Evolutionary conservation across 2,113 vertebrate species (phyloP), one percentile per base, ranked within the genome.

Genomic region (Phyllostomus discolor): DNA sequence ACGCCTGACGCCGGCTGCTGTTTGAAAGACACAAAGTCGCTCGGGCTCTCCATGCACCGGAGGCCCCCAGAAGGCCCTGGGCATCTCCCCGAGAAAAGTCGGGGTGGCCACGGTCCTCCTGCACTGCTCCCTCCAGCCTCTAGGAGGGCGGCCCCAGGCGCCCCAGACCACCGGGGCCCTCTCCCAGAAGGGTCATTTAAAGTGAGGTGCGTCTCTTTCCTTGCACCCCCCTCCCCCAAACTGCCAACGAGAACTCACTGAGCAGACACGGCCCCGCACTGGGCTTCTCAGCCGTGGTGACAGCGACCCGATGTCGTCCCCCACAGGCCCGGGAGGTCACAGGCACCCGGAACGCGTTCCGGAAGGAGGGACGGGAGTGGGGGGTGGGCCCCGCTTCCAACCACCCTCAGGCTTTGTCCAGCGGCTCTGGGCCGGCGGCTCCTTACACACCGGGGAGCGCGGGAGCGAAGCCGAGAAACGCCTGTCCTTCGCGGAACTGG

Each of bases 221-320:
- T 46, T 90, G 75, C 83, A 90, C 26, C 76, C 67, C 19, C 26
- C n/a, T 92, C n/a, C 26, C 87, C 67, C 43, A 59, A 82, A 75
- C 19, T 35, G 7, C 38, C 64, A 88, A 16, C 2, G 33, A 57
- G 35, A 80, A 89, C 43, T 62, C 66, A 70, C 0, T 73, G 76
- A 86, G 48, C 31, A 33, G 35, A 14, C 33, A 48, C n/a, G 26
- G 43, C 54, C n/a, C 50, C 20, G n/a, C n/a, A 33, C 33, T 79
- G 24, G 26, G 12, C 75, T 69, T 87, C 9, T n/a, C 35, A 11
- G 14, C 31, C 2, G 2, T 69, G 7, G 59, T 59, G 59, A 75
- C 69, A 54, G 81, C 54, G 15, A 31, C 67, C 15, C n/a, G 5
- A 11, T 43, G 24, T 57, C 46, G 54, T 28, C 22, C 41, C 41